Evolutionary conservation across 2,797 vertebrate species (phyloP).

Genomic region (Limosa lapponica): DNA sequence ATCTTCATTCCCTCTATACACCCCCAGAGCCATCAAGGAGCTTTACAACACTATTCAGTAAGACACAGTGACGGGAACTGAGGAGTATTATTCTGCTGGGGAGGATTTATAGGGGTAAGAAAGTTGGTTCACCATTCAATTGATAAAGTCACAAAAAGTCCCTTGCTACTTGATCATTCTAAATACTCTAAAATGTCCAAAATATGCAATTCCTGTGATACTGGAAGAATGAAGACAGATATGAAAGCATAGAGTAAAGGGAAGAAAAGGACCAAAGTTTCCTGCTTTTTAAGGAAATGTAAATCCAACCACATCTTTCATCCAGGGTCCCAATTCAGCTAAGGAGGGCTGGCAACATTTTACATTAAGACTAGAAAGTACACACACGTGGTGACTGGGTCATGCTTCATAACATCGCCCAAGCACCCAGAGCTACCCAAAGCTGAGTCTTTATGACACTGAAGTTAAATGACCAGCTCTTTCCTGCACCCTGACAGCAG

Average conservation of each 20-base stretch:
- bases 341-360: background rate
- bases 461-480: background rate
- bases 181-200: background rate
- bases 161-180: background rate
- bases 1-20: rapidly evolving
- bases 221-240: too few relatives aligned
- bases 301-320: background rate
- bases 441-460: background rate
- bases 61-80: background rate
- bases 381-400: rapidly evolving
- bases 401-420: background rate
- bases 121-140: background rate
- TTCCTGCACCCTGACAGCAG: background rate
- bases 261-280: background rate
- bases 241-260: background rate
- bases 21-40: background rate
- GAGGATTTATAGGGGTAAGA: background rate
- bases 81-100: background rate
- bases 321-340: too few relatives aligned
- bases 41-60: background rate
- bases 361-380: too few relatives aligned
- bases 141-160: background rate
- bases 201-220: rapidly evolving
- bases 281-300: background rate
- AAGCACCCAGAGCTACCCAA: background rate